Evolutionary conservation across 2,797 vertebrate species (phyloP).

Genomic region (Karalla daura): DNA sequence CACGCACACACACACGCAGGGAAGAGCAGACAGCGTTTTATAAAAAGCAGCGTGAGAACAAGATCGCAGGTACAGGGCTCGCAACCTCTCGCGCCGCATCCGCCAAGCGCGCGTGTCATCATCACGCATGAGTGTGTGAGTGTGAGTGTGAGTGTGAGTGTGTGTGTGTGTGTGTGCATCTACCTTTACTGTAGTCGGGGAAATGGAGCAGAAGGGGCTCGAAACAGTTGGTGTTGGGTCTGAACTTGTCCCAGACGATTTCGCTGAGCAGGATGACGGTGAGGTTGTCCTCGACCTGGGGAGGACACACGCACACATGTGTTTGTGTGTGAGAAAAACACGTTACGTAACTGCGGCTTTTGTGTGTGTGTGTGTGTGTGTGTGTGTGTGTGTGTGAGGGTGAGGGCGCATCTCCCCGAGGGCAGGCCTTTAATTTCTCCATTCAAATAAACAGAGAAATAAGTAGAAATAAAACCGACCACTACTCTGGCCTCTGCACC

Average conservation of each 20-base stretch:
- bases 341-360: background rate
- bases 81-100: slow-evolving; percentile 36
- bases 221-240: slow-evolving; percentile 92
- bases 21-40: too few species aligned
- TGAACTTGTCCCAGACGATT: slow-evolving; percentile 96
- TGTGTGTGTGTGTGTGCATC: background rate
- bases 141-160: background rate
- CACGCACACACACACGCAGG: background rate
- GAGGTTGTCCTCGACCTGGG: slow-evolving; percentile 92
- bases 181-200: slow-evolving; percentile 98
- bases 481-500: too few species aligned
- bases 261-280: slow-evolving; percentile 94
- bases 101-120: slow-evolving; percentile 1
- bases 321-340: too few species aligned
- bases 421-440: too few species aligned
- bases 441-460: too few species aligned
- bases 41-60: slow-evolving; percentile 25
- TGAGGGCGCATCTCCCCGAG: too few species aligned
- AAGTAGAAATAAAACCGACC: too few species aligned
- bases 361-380: background rate
- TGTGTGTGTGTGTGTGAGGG: too few species aligned
- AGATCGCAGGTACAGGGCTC: slow-evolving; percentile 65
- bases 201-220: slow-evolving; percentile 94
- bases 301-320: background rate
- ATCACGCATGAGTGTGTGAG: background rate